A percentile compares a stretch with the other conserved stretches of the same genome.
phyloP scores from a whole-genome alignment of 2,888 invertebrate genomes.

The Dryobotodes eremita region DNA sequence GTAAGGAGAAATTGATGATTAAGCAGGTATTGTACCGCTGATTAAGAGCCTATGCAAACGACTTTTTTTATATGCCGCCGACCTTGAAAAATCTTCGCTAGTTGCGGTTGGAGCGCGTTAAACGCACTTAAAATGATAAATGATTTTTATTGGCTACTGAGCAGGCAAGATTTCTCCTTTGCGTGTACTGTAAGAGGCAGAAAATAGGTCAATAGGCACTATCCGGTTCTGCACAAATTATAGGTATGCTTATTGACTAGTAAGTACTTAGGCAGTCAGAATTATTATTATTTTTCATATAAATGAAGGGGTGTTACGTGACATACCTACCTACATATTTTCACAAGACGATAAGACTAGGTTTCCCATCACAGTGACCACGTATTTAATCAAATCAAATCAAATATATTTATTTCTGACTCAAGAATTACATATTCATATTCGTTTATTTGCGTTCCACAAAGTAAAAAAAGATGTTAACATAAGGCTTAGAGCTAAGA shows the following conservation, averaged over 20 bases:
- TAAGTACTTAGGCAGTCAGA: not conserved
- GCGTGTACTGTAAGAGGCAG: not conserved
- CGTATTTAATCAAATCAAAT: too few species aligned
- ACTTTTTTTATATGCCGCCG: not conserved
- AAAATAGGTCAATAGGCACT: not conserved
- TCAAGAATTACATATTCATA: too few species aligned
- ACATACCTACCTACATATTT: not conserved
- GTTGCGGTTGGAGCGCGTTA: not conserved
- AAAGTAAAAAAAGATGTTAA: too few species aligned
- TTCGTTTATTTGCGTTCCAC: too few species aligned
- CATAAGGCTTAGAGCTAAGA: too few species aligned
- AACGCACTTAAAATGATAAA: not conserved
- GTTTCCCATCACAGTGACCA: not conserved
- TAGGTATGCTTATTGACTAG: not conserved
- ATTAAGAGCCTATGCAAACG: not conserved
- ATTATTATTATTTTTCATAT: not conserved
- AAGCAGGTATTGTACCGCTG: not conserved
- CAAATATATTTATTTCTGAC: too few species aligned
- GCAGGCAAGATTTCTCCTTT: not conserved
- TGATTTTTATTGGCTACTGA: not conserved
- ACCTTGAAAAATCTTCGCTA: not conserved
- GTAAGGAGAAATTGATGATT: constrained; percentile 7
- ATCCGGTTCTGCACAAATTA: not conserved
- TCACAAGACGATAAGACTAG: not conserved
- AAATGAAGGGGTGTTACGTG: not conserved